Evolutionary conservation across 2,113 vertebrate species (phyloP), one percentile per base, ranked within the genome.

Genomic region (Antidorcas marsupialis): DNA sequence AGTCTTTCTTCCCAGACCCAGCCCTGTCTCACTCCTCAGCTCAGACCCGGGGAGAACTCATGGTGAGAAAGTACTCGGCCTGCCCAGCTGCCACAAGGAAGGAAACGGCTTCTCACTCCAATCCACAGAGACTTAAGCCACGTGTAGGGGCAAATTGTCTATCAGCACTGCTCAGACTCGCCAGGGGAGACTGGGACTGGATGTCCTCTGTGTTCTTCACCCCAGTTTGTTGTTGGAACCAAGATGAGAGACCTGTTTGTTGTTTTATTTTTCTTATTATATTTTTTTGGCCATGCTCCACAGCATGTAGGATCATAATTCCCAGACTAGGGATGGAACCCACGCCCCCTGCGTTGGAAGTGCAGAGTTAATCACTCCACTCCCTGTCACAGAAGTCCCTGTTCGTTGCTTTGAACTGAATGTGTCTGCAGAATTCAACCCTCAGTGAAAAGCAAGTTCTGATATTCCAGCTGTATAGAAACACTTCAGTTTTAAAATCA

Each of bases 1-100:
- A n/a, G 53, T 97, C 95, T 95, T 92, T 88, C 50, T 97, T 97
- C 97, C 95, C 94, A 97, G 94, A 84, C 95, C 90, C 94, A 96
- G 88, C 96, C 95, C 87, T 57, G 87, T 87, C 94, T 97, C 81
- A 55, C 17, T 88, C 36, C 10, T 1, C 45, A 67, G 87, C 88
- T 97, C 92, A 91, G 92, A 57, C 60, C 64, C 4, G 4, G 78
- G 64, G 90, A 78, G 86, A 91, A 62, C n/a, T 78, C 92, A 52
- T 2, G 12, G 95, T 85, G 96, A 96, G 96, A 97, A 97, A 97
- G 89, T 43, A 43, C 83, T 90, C 4, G 19, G 94, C 86, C 87
- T 89, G 64, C 71, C 7, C 47, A 81, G 91, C 95, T 88, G 91
- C 96, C 55, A n/a, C 1, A 5, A 79, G 97, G 78, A 97, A 97